phyloP scores from a whole-genome alignment of 2,113 vertebrate genomes.

The Calonectris borealis region DNA sequence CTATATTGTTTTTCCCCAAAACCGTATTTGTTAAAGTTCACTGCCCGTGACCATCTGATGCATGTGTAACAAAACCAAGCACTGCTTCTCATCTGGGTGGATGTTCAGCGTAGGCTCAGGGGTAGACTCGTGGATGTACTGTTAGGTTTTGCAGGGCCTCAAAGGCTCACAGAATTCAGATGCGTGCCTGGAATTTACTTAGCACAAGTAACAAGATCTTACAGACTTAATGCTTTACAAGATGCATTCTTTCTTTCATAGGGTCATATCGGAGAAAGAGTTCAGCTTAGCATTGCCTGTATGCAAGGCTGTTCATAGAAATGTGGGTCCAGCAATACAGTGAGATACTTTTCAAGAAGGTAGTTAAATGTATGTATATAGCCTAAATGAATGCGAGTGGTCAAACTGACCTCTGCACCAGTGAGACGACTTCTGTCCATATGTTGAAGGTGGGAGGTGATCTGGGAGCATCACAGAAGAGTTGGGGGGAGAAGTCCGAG shows the following conservation, averaged over 20 bases:
- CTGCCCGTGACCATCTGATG: background rate
- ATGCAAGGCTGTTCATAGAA: background rate
- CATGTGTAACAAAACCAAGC: background rate
- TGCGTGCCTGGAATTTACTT: background rate
- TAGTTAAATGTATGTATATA: background rate
- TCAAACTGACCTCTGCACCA: background rate
- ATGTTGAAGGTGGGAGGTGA: background rate
- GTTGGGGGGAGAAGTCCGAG: background rate
- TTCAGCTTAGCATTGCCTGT: background rate
- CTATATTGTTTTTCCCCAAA: background rate
- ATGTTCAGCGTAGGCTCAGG: background rate
- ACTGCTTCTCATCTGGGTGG: background rate
- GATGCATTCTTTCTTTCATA: background rate
- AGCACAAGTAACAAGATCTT: background rate
- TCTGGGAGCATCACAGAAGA: background rate
- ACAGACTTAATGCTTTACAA: background rate
- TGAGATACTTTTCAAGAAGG: background rate
- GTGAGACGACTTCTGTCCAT: background rate
- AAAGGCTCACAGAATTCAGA: background rate
- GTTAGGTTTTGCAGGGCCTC: background rate
- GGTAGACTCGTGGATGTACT: background rate
- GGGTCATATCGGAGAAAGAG: background rate
- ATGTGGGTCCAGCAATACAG: background rate
- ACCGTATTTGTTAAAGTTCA: background rate
- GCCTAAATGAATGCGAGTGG: background rate